Base-by-base conservation (phyloP, 2,797 vertebrate genomes). In the Gobionotothen gibberifrons region DNA sequence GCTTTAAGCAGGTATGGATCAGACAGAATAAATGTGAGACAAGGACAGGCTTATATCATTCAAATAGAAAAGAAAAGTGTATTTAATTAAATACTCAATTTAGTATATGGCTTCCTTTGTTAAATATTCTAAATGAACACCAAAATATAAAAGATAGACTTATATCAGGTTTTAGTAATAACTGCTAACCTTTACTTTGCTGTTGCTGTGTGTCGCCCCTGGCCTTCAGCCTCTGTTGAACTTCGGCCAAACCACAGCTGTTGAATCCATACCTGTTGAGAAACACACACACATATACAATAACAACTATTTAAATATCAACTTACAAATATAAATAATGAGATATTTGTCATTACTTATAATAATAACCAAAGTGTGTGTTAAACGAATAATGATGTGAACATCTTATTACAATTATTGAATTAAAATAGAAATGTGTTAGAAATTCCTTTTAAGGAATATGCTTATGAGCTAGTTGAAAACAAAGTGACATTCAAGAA, bases 261-360 rank as follows among this genome's bases (percentile, higher is more conserved):
- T 99, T 99, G 90, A 99, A 99, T 42, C 98, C 98, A 0, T 97
- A 99, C 81, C 98, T 99, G 78, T 67, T 79, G 5, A 53, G 10
- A 21, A 36, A 9, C 32, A 36, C 32, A 36, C 32, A 36, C 32
- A 36, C 8, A 36, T 8, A 36, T 8, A 62, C 3, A 57, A 43
- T 29, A 19, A 10, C 8, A 46, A 48, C 7, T 14, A 7, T 21
- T 21, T 21, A 51, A 15, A 16, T 13, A 54, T 13, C 19, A 66
- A 19, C 19, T 49, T 5, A 40, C 10, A 46, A 29, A 49, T 21
- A 53, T 53, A 2, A 56, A 11, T 12, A 3, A 52, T 32, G 8
- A 36, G 7, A 7, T 36, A 36, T 36, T 36, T 36, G 36, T 36
- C 32, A 36, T 36, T 9, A 36, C 32, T 7, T 7, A 36, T 36